Evolutionary conservation across 2,888 invertebrate genomes (phyloP).

Genomic region (Bombylius major): DNA sequence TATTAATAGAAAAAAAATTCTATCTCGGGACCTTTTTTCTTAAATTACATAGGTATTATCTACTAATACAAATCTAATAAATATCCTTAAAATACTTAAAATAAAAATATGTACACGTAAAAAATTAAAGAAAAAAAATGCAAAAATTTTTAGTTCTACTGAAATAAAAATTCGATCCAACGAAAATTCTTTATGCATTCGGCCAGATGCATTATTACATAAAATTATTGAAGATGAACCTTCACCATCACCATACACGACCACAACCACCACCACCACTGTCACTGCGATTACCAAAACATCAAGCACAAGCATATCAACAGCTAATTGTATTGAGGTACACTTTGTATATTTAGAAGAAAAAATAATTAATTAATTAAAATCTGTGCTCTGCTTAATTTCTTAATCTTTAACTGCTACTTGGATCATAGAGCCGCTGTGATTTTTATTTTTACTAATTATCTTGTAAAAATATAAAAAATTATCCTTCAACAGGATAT

Average conservation of each 20-base stretch:
- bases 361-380: background rate
- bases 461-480: too few relatives aligned
- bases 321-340: background rate
- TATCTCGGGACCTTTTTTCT: too few relatives aligned
- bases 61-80: too few relatives aligned
- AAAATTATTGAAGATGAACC: constrained; percentile 51
- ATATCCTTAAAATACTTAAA: too few relatives aligned
- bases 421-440: too few relatives aligned
- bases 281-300: constrained; percentile 19
- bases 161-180: constrained; percentile 54
- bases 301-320: background rate
- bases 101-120: too few relatives aligned
- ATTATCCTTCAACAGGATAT: too few relatives aligned
- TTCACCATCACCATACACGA: constrained; percentile 34
- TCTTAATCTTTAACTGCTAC: too few relatives aligned
- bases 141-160: constrained; percentile 41
- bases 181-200: constrained; percentile 58
- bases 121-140: background rate
- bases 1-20: too few relatives aligned
- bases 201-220: constrained; percentile 44
- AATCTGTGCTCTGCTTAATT: background rate
- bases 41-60: too few relatives aligned
- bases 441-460: too few relatives aligned
- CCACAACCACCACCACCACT: constrained; percentile 45
- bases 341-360: background rate